Percentiles rank a stretch among this genome's conserved stretches.
These are phyloP conservation scores for Aleiodes sp. DNA, from an alignment of 1,140 invertebrate species.

Conservation along the genomic window DNA sequence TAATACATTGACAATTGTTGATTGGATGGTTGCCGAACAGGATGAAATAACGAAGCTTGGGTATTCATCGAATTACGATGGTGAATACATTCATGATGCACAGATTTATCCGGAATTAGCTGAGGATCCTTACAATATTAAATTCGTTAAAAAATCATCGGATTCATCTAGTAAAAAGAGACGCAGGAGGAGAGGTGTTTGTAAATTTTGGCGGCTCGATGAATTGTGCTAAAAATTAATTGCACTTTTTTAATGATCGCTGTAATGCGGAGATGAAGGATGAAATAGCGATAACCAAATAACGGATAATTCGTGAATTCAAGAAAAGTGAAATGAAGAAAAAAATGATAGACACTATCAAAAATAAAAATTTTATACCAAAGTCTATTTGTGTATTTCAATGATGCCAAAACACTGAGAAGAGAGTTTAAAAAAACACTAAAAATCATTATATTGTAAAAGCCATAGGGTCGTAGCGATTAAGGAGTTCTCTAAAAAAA, in stretches of 20 bases:
- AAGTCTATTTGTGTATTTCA: conserved; percentile 75
- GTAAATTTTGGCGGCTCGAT: conserved; percentile 67
- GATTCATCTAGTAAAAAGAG: conserved; percentile 72
- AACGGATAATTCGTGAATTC: too few species aligned
- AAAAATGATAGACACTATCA: conserved; percentile 58
- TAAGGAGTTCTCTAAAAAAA: conserved; percentile 28
- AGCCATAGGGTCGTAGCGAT: conserved; percentile 32
- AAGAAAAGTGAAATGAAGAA: conserved; percentile 22
- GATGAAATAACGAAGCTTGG: conserved; percentile 89
- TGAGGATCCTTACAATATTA: conserved; percentile 94
- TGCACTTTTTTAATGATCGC: conserved; percentile 42
- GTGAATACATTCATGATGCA: conserved; percentile 90
- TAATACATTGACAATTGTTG: conserved; percentile 77
- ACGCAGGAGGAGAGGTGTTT: conserved; percentile 68
- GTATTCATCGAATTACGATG: conserved; percentile 84
- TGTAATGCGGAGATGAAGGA: conserved; percentile 49
- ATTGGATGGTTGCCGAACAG: conserved; percentile 81
- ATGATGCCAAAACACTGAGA: conserved; percentile 68
- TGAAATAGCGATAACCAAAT: too few species aligned
- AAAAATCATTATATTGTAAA: conserved; percentile 63
- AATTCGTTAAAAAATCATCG: conserved; percentile 82
- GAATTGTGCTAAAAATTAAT: conserved; percentile 64
- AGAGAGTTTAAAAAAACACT: conserved; percentile 44
- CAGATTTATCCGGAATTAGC: conserved; percentile 89
- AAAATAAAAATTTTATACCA: conserved; percentile 69